These are phyloP conservation scores for Seladonia tumulorum DNA, from an alignment of 2,888 invertebrate species.

Conservation along the genomic window DNA sequence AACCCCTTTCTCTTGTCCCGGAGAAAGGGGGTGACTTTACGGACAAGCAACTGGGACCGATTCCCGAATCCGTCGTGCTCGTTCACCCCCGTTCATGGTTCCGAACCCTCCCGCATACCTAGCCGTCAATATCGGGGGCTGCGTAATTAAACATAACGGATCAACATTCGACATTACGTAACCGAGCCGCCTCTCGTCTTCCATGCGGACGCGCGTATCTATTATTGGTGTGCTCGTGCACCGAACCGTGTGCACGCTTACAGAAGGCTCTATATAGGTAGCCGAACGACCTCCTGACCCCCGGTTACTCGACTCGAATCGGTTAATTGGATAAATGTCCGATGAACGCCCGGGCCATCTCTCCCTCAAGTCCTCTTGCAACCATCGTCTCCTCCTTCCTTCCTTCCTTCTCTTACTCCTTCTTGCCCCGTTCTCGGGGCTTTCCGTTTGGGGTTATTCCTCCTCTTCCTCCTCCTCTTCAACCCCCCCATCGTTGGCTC, in stretches of 20 bases:
- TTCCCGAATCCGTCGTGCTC: slow-evolving; percentile 45
- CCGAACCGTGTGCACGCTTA: slow-evolving; percentile 54
- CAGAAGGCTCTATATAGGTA: slow-evolving; percentile 56
- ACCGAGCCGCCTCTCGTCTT: slow-evolving; percentile 40
- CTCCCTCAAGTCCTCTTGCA: slow-evolving; percentile 62
- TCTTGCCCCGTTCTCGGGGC: slow-evolving; percentile 65
- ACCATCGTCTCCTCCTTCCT: slow-evolving; percentile 65
- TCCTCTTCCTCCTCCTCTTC: slow-evolving; percentile 20
- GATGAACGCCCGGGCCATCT: slow-evolving; percentile 77
- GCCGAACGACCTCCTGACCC: slow-evolving; percentile 73
- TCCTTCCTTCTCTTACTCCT: slow-evolving; percentile 70
- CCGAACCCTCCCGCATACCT: slow-evolving; percentile 76
- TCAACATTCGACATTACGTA: slow-evolving; percentile 81
- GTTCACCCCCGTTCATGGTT: slow-evolving; percentile 18
- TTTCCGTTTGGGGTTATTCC: slow-evolving; percentile 58
- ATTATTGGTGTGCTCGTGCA: slow-evolving; percentile 47
- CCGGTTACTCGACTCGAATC: slow-evolving; percentile 77
- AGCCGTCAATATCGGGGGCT: slow-evolving; percentile 82
- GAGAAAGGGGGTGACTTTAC: slow-evolving; percentile 82
- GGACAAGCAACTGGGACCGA: slow-evolving; percentile 76
- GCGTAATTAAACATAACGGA: slow-evolving; percentile 84
- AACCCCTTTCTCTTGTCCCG: slow-evolving; percentile 70
- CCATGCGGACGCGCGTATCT: slow-evolving; percentile 48
- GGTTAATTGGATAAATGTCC: slow-evolving; percentile 84
- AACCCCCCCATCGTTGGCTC: neutral